These are phyloP conservation scores for Conger conger DNA, from an alignment of 2,113 vertebrate species.

Conservation along the genomic window DNA sequence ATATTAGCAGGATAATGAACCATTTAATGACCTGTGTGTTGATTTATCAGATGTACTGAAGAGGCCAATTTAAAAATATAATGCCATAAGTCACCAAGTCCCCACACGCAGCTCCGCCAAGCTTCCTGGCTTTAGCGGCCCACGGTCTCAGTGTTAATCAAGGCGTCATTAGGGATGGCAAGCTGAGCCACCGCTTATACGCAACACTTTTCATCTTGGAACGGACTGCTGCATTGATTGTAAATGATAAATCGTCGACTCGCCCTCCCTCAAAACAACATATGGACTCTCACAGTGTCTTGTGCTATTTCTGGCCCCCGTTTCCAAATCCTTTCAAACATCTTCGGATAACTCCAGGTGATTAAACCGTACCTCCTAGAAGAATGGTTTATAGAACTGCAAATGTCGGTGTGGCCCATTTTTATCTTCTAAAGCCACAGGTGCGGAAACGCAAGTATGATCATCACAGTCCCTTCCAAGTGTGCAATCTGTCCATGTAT, in stretches of 20 bases:
- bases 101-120: constrained; percentile 22
- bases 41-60: constrained; percentile 76
- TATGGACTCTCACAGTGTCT: constrained; percentile 14
- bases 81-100: constrained; percentile 62
- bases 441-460: neutral
- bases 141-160: constrained; percentile 48
- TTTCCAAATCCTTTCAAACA: constrained; percentile 4
- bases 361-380: constrained; percentile 4
- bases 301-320: neutral
- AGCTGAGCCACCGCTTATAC: constrained; percentile 28
- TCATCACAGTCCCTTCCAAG: neutral
- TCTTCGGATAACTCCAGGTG: neutral
- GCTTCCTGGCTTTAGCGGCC: constrained; percentile 20
- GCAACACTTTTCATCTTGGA: constrained; percentile 25
- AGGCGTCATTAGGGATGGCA: constrained; percentile 39
- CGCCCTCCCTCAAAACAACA: neutral
- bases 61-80: constrained; percentile 71
- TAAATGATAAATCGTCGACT: constrained; percentile 25
- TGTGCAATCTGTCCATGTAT: neutral
- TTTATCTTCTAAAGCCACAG: too few species aligned
- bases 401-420: too few species aligned
- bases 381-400: neutral
- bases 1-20: constrained; percentile 76
- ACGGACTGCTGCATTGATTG: constrained; percentile 35
- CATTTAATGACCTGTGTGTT: constrained; percentile 77